phyloP scores from a whole-genome alignment of 2,888 invertebrate species.

The Drosophila mimetica region DNA sequence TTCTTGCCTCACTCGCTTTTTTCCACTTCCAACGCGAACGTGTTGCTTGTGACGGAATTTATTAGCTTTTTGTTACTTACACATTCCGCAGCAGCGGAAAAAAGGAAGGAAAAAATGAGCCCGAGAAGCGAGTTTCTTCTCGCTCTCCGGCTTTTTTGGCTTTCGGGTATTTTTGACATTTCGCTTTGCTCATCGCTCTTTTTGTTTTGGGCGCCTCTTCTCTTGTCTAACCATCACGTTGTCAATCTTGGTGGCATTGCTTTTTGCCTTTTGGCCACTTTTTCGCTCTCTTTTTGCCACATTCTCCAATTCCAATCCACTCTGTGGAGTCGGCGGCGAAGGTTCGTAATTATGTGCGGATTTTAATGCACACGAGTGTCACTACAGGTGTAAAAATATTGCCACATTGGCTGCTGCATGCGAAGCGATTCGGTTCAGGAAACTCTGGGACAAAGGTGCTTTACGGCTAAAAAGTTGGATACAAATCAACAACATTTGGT shows the following conservation, averaged over 20 bases:
- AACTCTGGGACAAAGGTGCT: neutral
- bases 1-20: conserved; percentile 47
- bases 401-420: conserved; percentile 12
- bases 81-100: conserved; percentile 63
- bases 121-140: conserved; percentile 45
- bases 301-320: conserved; percentile 17
- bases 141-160: conserved; percentile 57
- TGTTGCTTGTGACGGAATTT: conserved; percentile 80
- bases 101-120: conserved; percentile 34
- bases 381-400: conserved; percentile 36
- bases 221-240: conserved; percentile 78
- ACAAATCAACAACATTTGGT: too few relatives aligned
- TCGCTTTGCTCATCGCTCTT: conserved; percentile 76
- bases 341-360: conserved; percentile 34
- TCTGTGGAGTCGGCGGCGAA: conserved; percentile 26
- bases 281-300: conserved; percentile 45
- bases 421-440: neutral
- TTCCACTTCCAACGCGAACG: conserved; percentile 55
- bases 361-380: conserved; percentile 28
- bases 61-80: conserved; percentile 81
- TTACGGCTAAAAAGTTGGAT: neutral
- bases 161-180: conserved; percentile 81
- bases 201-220: conserved; percentile 70
- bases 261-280: conserved; percentile 52
- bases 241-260: conserved; percentile 82